Evolutionary conservation across 2,888 invertebrate genomes (phyloP).

Genomic region (Brenthis ino): DNA sequence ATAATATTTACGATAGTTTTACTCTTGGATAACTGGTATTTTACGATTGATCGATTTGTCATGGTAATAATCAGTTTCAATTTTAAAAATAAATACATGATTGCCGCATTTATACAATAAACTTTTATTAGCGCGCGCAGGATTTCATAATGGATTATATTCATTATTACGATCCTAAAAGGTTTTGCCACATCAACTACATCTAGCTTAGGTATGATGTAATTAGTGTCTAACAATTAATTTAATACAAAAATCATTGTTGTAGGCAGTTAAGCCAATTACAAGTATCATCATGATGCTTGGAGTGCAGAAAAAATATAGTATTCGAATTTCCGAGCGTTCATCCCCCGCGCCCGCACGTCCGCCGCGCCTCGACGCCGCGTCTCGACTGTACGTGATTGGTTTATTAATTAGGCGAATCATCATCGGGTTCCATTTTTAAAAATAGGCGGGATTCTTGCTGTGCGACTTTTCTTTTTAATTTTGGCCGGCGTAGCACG

Average conservation of each 20-base stretch:
- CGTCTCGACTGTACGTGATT: slow-evolving; percentile 82
- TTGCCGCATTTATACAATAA: slow-evolving; percentile 42
- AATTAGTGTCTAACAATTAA: slow-evolving; percentile 53
- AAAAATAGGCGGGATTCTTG: slow-evolving; percentile 83
- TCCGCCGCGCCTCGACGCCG: slow-evolving; percentile 80
- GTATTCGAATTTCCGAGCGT: slow-evolving; percentile 79
- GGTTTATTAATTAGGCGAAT: slow-evolving; percentile 83
- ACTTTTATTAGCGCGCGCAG: slow-evolving; percentile 50
- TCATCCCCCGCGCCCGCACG: slow-evolving; percentile 81
- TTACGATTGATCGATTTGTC: slow-evolving; percentile 46
- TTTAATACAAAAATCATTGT: slow-evolving; percentile 68
- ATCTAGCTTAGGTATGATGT: slow-evolving; percentile 53
- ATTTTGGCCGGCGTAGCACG: slow-evolving; percentile 78
- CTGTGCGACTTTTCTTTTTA: slow-evolving; percentile 79
- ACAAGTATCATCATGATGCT: slow-evolving; percentile 76
- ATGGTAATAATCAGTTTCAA: slow-evolving; percentile 38
- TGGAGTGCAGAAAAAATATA: slow-evolving; percentile 78
- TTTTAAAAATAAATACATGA: slow-evolving; percentile 41
- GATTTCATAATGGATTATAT: slow-evolving; percentile 52
- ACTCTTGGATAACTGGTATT: slow-evolving; percentile 56
- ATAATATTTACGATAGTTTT: slow-evolving; percentile 29
- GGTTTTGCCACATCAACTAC: slow-evolving; percentile 45
- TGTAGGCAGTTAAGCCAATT: slow-evolving; percentile 76
- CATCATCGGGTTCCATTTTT: slow-evolving; percentile 74
- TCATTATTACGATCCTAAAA: slow-evolving; percentile 43